Base-by-base conservation (phyloP, 2,797 vertebrate genomes). In the Pseudotriccus pelzelni region DNA sequence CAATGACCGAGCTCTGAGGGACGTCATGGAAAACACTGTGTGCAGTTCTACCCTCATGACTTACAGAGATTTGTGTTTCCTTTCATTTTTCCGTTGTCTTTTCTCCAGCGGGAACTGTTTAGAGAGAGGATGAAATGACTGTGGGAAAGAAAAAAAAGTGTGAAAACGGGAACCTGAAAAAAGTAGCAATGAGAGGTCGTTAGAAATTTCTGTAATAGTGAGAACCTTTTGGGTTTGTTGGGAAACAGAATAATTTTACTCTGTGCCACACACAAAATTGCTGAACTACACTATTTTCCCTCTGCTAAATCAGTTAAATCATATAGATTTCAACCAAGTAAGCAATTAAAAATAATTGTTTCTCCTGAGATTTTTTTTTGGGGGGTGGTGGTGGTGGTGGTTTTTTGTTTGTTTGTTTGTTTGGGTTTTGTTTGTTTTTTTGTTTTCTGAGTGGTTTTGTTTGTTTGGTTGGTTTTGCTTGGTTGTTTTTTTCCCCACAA, bases 261-360 rank as follows among this genome's bases (percentile, higher is more conserved):
- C 82, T 59, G 32, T 75, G 62, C 59, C 88, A 52, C 55, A 37
- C 72, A 60, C 46, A 44, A 78, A 81, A 63, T 34, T 0, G 0
- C 70, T 66, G 70, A 66, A 69, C 66, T 43, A 55, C 6, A 2
- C 43, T 66, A 4, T 75, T 89, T 79, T 69, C 14, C 43, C 36
- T 83, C 56, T 70, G 32, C 56, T 91, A 83, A 60, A 87, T 3
- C 37, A 80, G 47, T 69, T 55, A 75, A 80, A 63, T 68, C 15
- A 77, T 60, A 50, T 3, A 53, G 59, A 66, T 89, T 88, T 92
- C 67, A 79, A 60, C 52, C 44, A 73, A 22, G 12, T 43, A 80
- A 82, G 25, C 68, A 80, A 80, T 72, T 68, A 91, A 92, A 94
- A 87, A 77, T 36, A 92, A 80, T 36, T 50, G 28, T 83, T 92